Evolutionary conservation across 2,797 vertebrate genomes (phyloP).

Genomic region (Erethizon dorsatum): DNA sequence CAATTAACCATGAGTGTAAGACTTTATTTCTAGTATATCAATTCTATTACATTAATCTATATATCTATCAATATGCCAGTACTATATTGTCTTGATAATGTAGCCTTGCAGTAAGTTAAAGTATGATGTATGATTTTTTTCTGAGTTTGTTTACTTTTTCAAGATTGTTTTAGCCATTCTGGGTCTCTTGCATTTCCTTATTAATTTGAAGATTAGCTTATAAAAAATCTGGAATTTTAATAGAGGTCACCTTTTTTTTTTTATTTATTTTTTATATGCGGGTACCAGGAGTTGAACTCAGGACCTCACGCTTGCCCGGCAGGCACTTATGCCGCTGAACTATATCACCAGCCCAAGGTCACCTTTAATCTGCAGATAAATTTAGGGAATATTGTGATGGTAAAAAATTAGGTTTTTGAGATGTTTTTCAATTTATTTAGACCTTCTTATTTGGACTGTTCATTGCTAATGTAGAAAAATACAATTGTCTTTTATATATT

Average conservation of each 20-base stretch:
- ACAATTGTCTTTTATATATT: not conserved
- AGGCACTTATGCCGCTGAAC: too few species aligned
- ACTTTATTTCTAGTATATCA: not conserved
- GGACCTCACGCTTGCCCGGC: too few species aligned
- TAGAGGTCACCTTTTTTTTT: not conserved
- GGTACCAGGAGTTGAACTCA: too few species aligned
- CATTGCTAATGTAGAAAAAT: not conserved
- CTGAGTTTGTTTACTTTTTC: constrained; percentile 42
- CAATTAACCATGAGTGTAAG: not conserved
- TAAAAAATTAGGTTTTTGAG: constrained; percentile 31
- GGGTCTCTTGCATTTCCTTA: not conserved
- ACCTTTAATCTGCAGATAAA: not conserved
- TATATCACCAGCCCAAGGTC: too few species aligned
- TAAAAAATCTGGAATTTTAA: constrained; percentile 20
- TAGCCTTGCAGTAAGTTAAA: constrained; percentile 26
- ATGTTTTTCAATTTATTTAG: not conserved
- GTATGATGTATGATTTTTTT: not conserved
- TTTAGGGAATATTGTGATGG: not conserved
- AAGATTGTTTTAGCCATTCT: constrained; percentile 15
- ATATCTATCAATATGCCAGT: not conserved
- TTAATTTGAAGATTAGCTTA: not conserved
- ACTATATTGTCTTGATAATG: not conserved
- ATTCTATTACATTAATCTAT: not conserved
- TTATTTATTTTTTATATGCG: too few species aligned
- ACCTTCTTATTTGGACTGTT: not conserved